Base-by-base conservation (phyloP, 2,113 vertebrate genomes). In the Peromyscus maniculatus region DNA sequence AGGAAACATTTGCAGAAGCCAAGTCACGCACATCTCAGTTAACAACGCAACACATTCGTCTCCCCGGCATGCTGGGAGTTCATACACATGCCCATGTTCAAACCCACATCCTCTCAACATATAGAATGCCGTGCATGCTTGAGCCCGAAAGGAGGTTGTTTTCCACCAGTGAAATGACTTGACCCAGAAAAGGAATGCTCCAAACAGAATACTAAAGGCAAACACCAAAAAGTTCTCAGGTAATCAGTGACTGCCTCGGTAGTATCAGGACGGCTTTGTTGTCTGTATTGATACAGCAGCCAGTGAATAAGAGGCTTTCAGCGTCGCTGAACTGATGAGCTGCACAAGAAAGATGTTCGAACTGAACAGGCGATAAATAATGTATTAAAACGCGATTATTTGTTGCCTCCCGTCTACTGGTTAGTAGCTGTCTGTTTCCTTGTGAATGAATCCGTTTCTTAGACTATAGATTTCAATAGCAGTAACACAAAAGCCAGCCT, bases 361-460 rank as follows among this genome's bases (percentile, higher is more conserved):
- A 72, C 49, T 36, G 72, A 96, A 82, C n/a, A 24, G 83, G 39
- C 0, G 0, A 92, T 95, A 94, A 97, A 96, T 95, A 92, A 93
- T 96, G 95, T 31, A 96, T 97, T 97, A 96, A 93, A 96, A 94
- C 91, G 46, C 24, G 80, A 83, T 91, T 77, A 57, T 95, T 95
- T 94, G 49, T 96, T 88, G 92, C 80, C 78, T 95, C 79, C 21
- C 13, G 5, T 91, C 88, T 86, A 83, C 80, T 87, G 92, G 89
- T 49, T 17, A 86, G 49, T 59, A 92, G 79, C 72, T n/a, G 82
- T 74, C 66, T 91, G 71, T 57, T 96, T 94, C 87, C 75, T 69
- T 28, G 59, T 43, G 91, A 91, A 89, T 46, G 59, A 64, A 84
- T 91, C 71, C 74, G 82, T 82, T 92, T 96, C 96, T 31, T 78